Evolutionary conservation across 2,113 vertebrate species (phyloP).

Genomic region (Naja naja): DNA sequence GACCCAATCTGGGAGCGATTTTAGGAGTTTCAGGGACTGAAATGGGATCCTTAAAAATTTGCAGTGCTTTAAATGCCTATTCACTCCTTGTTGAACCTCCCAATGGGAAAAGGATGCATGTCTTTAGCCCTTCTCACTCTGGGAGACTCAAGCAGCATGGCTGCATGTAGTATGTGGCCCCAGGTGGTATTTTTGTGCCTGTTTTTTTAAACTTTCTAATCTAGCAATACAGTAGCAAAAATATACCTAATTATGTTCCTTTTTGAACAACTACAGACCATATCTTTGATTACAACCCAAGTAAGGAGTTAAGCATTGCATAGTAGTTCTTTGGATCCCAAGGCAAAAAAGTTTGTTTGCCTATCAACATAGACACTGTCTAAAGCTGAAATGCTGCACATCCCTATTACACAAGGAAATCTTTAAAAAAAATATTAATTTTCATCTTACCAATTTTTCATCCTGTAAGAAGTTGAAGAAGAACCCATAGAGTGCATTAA

Average conservation of each 20-base stretch:
- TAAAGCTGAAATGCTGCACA: not conserved
- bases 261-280: not conserved
- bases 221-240: not conserved
- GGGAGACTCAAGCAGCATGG: not conserved
- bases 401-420: not conserved
- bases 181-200: not conserved
- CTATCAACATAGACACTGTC: not conserved
- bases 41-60: not conserved
- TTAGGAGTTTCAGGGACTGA: not conserved
- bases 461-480: constrained; percentile 88
- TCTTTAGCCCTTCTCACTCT: not conserved
- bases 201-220: not conserved
- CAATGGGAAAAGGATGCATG: not conserved
- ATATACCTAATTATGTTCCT: not conserved
- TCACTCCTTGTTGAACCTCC: not conserved
- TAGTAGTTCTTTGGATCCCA: not conserved
- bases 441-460: constrained; percentile 82
- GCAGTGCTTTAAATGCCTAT: not conserved
- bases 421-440: not conserved
- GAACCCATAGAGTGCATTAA: constrained; percentile 87
- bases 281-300: not conserved
- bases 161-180: not conserved
- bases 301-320: not conserved
- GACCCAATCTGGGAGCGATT: not conserved
- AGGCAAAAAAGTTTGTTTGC: not conserved